A percentile compares a stretch with the other conserved stretches of the same genome.
phyloP scores from a whole-genome alignment of 2,797 vertebrate genomes.

The Urosaurus nigricauda region DNA sequence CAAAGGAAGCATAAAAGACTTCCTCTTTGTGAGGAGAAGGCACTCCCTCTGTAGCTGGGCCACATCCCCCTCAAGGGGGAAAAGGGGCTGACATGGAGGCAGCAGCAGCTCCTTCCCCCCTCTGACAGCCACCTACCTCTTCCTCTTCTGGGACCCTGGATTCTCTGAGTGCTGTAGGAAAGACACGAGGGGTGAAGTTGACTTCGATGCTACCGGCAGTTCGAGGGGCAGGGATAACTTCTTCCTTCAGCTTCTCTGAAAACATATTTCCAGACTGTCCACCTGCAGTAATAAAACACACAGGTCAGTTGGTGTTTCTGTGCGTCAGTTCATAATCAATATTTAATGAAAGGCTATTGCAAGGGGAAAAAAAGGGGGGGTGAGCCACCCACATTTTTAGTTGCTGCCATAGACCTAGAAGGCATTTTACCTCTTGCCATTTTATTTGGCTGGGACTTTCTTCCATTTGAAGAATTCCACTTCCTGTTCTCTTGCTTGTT shows the following conservation, averaged over 20 bases:
- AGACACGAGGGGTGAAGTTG: slow-evolving; percentile 89
- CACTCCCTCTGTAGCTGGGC: too few species aligned
- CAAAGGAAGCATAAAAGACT: too few species aligned
- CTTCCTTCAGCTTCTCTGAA: slow-evolving; percentile 74
- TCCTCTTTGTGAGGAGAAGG: too few species aligned
- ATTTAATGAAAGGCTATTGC: background rate
- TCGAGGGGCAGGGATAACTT: slow-evolving; percentile 83
- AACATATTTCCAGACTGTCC: slow-evolving; percentile 71
- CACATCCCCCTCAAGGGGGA: background rate
- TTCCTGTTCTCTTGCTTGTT: slow-evolving; percentile 52
- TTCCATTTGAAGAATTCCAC: slow-evolving; percentile 37
- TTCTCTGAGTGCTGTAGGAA: slow-evolving; percentile 93
- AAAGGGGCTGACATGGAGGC: background rate
- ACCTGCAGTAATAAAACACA: slow-evolving; percentile 60
- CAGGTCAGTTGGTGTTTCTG: slow-evolving; percentile 33
- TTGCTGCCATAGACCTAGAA: background rate
- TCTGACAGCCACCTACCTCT: background rate
- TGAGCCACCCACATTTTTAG: too few species aligned
- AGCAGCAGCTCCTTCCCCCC: background rate
- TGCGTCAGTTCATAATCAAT: background rate
- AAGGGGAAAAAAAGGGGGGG: background rate
- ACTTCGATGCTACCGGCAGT: slow-evolving; percentile 83
- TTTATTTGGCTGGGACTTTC: slow-evolving; percentile 43
- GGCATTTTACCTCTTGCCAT: slow-evolving; percentile 63
- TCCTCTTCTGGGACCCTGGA: slow-evolving; percentile 90